Evolutionary conservation across 2,113 vertebrate species (phyloP).

Genomic region (Tupaia tana): DNA sequence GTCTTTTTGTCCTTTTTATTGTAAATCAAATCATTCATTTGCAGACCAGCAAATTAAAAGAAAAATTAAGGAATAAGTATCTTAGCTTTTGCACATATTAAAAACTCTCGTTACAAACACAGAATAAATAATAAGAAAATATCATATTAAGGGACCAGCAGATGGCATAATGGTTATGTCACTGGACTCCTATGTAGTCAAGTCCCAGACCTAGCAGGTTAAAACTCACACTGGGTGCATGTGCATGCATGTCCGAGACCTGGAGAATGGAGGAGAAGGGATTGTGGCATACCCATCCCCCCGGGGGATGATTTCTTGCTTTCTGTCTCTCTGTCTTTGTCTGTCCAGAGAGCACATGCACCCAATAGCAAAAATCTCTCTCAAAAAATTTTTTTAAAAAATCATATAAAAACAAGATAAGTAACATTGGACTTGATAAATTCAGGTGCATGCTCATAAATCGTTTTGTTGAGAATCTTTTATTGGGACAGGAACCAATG

Average conservation of each 20-base stretch:
- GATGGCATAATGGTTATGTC: too few species aligned
- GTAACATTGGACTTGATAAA: neutral
- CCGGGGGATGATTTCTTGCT: too few species aligned
- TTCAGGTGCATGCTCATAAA: constrained; percentile 21
- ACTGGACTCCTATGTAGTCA: too few species aligned
- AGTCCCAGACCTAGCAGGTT: too few species aligned
- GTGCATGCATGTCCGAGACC: too few species aligned
- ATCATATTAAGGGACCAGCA: neutral
- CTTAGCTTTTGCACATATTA: constrained; percentile 69
- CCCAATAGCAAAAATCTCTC: too few species aligned
- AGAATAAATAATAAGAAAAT: constrained; percentile 61
- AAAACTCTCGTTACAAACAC: constrained; percentile 17
- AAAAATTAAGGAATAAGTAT: constrained; percentile 55
- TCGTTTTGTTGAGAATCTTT: neutral
- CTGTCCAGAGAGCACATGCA: too few species aligned
- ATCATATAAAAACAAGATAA: constrained; percentile 41
- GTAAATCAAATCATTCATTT: constrained; percentile 75
- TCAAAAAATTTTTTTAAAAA: constrained; percentile 29
- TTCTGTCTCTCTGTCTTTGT: too few species aligned
- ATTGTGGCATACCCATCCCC: too few species aligned
- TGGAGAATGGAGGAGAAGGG: too few species aligned
- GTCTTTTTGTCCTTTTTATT: neutral
- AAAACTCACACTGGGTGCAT: too few species aligned
- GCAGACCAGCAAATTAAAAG: constrained; percentile 61
- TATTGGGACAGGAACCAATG: constrained; percentile 16